Base-by-base conservation (phyloP, 2,113 vertebrate genomes). In the Sigmodon hispidus region DNA sequence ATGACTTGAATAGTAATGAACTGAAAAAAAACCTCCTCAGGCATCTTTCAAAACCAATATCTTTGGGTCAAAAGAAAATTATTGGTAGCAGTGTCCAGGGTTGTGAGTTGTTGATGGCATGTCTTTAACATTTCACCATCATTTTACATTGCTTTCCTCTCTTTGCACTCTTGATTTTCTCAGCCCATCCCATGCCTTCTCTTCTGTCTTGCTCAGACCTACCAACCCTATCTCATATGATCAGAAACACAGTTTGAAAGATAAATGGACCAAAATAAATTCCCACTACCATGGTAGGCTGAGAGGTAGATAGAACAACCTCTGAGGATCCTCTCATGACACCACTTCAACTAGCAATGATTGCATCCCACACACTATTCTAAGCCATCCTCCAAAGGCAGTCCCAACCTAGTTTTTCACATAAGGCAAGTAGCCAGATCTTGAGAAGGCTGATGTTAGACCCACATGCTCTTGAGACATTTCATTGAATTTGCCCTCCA, bases 171-270 rank as follows among this genome's bases (percentile, higher is more conserved):
- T 52, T 92, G 55, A 80, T 50, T 81, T 45, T 75, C 36, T 75
- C 55, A 59, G 84, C 17, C 15, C 15, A 34, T 22, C 15, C 73
- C 40, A 17, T 52, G 2, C 43, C 17, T 67, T 80, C 45, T 29
- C 12, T 61, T 80, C 45, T 29, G 9, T 61, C 65, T 72, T 76
- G 22, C 31, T 87, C 69, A 65, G 36, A 36, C 7, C 34, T 95
- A 50, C 16, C 63, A 72, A 26, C 45, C 34, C 88, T 29, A 89
- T 86, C 15, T 48, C 13, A 4, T 31, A 52, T 59, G 34, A 65
- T 40, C 86, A 87, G 57, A 91, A 95, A 93, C 76, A 75, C 94
- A 67, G 15, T 69, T 48, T 63, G 91, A 87, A 70, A 48, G 43
- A 26, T 75, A 63, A 75, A 24, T 86, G 55, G 29, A 29, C 45